phyloP scores from a whole-genome alignment of 2,888 invertebrate genomes.

The Drosophila pseudotakahashii region DNA sequence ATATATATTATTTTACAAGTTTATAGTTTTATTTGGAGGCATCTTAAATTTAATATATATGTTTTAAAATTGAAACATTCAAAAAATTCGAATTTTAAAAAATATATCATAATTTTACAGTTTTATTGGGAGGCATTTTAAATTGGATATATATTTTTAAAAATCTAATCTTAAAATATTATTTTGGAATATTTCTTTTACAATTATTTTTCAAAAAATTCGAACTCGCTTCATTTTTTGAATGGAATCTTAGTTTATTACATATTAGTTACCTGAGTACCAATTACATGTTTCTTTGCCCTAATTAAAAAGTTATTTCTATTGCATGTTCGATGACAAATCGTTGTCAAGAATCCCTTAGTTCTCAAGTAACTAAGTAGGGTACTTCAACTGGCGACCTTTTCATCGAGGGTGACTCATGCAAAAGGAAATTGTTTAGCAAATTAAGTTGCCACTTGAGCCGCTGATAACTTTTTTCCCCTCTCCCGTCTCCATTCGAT shows the following conservation, averaged over 20 bases:
- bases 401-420: slow-evolving; percentile 27
- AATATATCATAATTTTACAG: too few species aligned
- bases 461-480: slow-evolving; percentile 46
- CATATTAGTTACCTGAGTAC: too few species aligned
- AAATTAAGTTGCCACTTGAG: slow-evolving; percentile 75
- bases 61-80: too few species aligned
- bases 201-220: too few species aligned
- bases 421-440: slow-evolving; percentile 66
- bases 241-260: too few species aligned
- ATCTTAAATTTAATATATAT: neutral
- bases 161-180: too few species aligned
- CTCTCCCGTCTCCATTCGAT: slow-evolving; percentile 6
- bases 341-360: neutral
- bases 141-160: neutral
- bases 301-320: neutral
- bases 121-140: neutral
- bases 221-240: too few species aligned
- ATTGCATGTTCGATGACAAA: neutral
- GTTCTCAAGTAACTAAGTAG: slow-evolving; percentile 15
- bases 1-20: too few species aligned
- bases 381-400: slow-evolving; percentile 20
- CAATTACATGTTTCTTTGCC: too few species aligned
- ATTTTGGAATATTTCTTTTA: too few species aligned
- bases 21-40: neutral
- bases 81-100: too few species aligned